phyloP scores from a whole-genome alignment of 2,888 invertebrate species.

The Pristionchus entomophagus region DNA sequence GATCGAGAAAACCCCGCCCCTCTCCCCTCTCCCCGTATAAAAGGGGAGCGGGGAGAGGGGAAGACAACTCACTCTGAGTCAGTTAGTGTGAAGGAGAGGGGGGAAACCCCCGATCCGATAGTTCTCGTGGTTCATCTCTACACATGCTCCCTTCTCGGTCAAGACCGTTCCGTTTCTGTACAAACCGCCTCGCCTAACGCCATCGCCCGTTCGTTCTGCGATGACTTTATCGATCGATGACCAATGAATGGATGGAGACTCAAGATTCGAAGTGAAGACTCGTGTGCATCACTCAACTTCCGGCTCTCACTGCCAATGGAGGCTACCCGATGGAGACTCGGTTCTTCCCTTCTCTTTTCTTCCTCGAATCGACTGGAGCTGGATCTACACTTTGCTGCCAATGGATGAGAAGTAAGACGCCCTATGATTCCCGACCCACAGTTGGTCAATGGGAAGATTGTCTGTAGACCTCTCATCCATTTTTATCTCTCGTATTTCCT shows the following conservation, averaged over 20 bases:
- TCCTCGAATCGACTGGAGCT: background rate
- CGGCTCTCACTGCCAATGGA: constrained; percentile 19
- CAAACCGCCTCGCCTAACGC: background rate
- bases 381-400: background rate
- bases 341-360: constrained; percentile 5
- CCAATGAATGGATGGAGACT: constrained; percentile 6
- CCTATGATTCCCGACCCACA: constrained; percentile 39
- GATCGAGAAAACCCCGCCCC: constrained; percentile 23
- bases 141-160: background rate
- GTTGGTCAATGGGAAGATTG: constrained; percentile 33
- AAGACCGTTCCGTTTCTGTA: background rate
- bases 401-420: constrained; percentile 25
- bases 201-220: background rate
- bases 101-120: background rate
- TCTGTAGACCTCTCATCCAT: constrained; percentile 20
- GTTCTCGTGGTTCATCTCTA: background rate
- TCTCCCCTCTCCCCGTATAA: background rate
- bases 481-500: background rate
- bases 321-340: constrained; percentile 26
- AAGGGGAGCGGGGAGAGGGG: constrained; percentile 1
- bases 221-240: background rate
- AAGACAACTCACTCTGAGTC: too few species aligned
- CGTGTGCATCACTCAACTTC: constrained; percentile 40
- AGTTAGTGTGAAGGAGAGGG: background rate
- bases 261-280: constrained; percentile 27